Conservation (phyloP, 2,888 invertebrate species). For the Ophraella communa region DNA sequence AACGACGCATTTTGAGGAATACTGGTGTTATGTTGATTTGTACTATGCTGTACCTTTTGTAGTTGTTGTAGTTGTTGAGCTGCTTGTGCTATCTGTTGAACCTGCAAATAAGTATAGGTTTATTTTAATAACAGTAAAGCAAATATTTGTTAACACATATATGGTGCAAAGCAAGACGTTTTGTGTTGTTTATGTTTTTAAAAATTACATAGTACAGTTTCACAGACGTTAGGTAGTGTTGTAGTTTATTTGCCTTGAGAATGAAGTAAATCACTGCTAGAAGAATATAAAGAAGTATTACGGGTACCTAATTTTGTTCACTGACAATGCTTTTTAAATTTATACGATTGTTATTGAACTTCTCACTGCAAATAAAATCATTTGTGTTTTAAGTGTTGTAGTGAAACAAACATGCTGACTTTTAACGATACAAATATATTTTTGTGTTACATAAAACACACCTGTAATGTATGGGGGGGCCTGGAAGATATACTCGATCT, state of each 20-base stretch:
- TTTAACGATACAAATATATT: slow-evolving; percentile 12
- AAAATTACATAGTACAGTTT: background rate
- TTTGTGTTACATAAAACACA: slow-evolving; percentile 49
- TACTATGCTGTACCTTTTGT: slow-evolving; percentile 67
- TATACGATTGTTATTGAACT: too few species aligned
- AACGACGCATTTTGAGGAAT: slow-evolving; percentile 59
- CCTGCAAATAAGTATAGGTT: slow-evolving; percentile 59
- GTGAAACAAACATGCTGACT: slow-evolving; percentile 19
- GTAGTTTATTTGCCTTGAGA: background rate
- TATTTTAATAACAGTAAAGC: background rate
- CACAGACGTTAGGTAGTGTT: background rate
- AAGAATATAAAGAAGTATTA: too few species aligned
- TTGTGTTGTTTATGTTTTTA: background rate
- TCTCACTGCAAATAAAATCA: background rate
- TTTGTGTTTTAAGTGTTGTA: background rate
- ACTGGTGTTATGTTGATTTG: slow-evolving; percentile 58
- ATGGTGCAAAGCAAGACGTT: background rate
- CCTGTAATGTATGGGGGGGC: slow-evolving; percentile 62
- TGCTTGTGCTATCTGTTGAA: slow-evolving; percentile 85
- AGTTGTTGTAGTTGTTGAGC: slow-evolving; percentile 84
- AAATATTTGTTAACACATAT: background rate
- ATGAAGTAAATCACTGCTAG: background rate
- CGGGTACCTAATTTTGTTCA: too few species aligned
- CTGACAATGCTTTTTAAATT: too few species aligned
- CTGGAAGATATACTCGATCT: slow-evolving; percentile 59